These are phyloP conservation scores for Glyptemys insculpta DNA, from an alignment of 2,797 vertebrate genomes.

Conservation along the genomic window DNA sequence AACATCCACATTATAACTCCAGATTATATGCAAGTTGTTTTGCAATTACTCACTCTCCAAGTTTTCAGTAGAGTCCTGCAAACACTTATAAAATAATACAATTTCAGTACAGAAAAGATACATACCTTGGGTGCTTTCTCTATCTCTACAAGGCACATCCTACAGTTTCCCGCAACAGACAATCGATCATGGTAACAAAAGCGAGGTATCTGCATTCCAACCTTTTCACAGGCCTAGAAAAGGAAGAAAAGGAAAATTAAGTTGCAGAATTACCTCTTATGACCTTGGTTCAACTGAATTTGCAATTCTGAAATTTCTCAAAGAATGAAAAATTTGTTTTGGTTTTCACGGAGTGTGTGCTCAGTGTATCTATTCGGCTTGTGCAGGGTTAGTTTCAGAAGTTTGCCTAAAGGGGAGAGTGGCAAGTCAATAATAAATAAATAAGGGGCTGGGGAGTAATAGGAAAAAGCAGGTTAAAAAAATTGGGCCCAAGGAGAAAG, in stretches of 20 bases:
- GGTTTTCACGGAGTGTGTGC: neutral
- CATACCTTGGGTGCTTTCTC: constrained; percentile 91
- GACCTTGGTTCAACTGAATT: neutral
- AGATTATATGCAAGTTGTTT: neutral
- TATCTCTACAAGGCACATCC: constrained; percentile 99
- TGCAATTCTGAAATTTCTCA: neutral
- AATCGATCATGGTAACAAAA: constrained; percentile 99
- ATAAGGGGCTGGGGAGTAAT: neutral
- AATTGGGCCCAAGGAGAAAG: accelerated
- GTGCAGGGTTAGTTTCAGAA: neutral
- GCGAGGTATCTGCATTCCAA: constrained; percentile 95
- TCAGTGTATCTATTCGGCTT: neutral
- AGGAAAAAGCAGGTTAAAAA: neutral
- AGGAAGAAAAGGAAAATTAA: constrained; percentile 21
- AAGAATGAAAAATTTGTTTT: neutral
- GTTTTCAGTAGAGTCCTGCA: neutral
- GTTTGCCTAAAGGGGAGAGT: neutral
- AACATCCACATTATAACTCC: neutral
- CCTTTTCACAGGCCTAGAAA: constrained; percentile 92
- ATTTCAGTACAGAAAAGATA: neutral
- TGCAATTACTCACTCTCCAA: neutral
- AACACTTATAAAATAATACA: neutral
- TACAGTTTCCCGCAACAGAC: constrained; percentile 97
- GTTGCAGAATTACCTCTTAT: neutral
- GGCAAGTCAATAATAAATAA: neutral